phyloP scores from a whole-genome alignment of 2,888 invertebrate species.

The Brenthis hecate region DNA sequence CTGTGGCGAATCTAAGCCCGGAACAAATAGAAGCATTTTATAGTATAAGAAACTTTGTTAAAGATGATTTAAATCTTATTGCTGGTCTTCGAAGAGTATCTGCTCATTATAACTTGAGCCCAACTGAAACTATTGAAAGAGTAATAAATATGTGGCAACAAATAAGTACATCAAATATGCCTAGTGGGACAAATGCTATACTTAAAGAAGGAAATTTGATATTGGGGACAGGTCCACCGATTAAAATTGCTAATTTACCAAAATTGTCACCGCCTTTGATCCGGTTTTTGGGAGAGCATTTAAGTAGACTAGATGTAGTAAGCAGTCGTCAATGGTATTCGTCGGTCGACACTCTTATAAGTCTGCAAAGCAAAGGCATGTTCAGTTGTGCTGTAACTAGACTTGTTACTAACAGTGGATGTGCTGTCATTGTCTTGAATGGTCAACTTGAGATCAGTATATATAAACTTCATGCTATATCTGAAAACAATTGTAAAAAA shows the following conservation, averaged over 20 bases:
- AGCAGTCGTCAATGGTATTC: conserved; percentile 40
- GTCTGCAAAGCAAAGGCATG: conserved; percentile 43
- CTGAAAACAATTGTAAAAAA: conserved; percentile 32
- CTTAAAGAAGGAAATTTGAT: conserved; percentile 41
- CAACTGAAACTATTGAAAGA: conserved; percentile 40
- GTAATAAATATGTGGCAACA: conserved; percentile 42
- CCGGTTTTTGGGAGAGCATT: conserved; percentile 43
- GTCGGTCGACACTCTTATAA: conserved; percentile 40
- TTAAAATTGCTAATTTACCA: conserved; percentile 41
- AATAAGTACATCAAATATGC: conserved; percentile 33
- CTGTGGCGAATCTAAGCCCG: conserved; percentile 37
- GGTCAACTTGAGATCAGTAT: conserved; percentile 45
- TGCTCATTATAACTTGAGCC: conserved; percentile 36
- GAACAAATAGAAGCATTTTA: conserved; percentile 43
- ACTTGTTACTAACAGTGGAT: conserved; percentile 37
- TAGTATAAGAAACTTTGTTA: conserved; percentile 37
- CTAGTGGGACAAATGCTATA: conserved; percentile 29
- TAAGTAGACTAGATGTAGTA: conserved; percentile 40
- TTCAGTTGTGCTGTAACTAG: conserved; percentile 40
- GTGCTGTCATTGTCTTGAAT: conserved; percentile 43
- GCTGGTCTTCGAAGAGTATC: conserved; percentile 39
- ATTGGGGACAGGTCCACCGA: conserved; percentile 44
- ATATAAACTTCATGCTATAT: conserved; percentile 42
- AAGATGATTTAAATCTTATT: conserved; percentile 41
- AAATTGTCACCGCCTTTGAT: conserved; percentile 40